Evolutionary conservation across 2,113 vertebrate species (phyloP), one percentile per base, ranked within the genome.

Genomic region (Neopipo cinnamomea): DNA sequence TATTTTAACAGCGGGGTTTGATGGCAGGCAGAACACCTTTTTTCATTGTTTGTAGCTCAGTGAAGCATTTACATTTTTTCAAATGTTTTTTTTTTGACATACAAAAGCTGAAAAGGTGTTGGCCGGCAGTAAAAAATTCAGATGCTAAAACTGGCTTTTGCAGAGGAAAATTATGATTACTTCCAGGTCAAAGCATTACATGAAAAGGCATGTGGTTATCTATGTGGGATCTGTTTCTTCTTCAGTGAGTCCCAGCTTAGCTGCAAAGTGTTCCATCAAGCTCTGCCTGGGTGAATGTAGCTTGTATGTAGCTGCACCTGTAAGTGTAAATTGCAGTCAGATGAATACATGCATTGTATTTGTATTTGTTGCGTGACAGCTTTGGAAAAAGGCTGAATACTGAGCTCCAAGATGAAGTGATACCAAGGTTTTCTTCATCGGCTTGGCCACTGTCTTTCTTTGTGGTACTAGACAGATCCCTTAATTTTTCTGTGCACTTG

Each of bases 1-100:
- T 96, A 91, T 96, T 96, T 96, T 95, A 96, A 77, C 89, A 92
- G 92, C 33, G 0, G 70, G 63, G 23, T 72, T 85, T 93, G 90
- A 96, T 95, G 96, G 88, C 86, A 93, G 96, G 65, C 95, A 94
- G 93, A 92, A 93, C 94, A 94, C 93, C 95, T 94, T 85, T 84
- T 95, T 93, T 93, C 87, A 78, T 92, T 97, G 95, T 96, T 89
- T 91, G 61, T 61, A 89, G 49, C 49, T 93, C 70, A 62, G 37
- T 39, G 84, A 91, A 87, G 66, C 80, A 68, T 89, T 96, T 86
- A 74, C 56, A 4, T 71, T 66, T 88, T 91, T 61, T 42, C 33
- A 47, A 42, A 67, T 82, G 71, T 71, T 95, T 88, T 91, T 95
- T n/a, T 95, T 95, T 95, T 96, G 56, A 90, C 76, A 22, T 84